Conservation (phyloP, 2,888 invertebrate genomes). For the Diaphora mendica region DNA sequence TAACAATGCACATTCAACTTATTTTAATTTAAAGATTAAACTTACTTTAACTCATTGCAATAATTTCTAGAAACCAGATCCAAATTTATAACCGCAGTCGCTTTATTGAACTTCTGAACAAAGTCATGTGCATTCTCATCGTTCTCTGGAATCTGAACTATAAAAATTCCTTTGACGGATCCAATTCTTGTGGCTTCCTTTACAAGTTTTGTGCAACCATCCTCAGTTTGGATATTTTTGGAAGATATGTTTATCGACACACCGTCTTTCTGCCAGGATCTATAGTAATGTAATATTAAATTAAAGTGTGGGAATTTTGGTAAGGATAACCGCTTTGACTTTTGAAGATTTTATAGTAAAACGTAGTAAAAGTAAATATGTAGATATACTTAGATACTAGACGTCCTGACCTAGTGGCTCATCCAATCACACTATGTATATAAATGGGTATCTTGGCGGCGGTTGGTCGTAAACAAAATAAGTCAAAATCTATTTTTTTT, state of each 20-base stretch:
- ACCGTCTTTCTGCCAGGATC: slow-evolving; percentile 61
- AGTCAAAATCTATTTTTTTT: too few species aligned
- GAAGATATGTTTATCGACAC: slow-evolving; percentile 57
- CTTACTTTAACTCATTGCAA: slow-evolving; percentile 61
- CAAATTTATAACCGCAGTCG: slow-evolving; percentile 60
- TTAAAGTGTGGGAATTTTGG: too few species aligned
- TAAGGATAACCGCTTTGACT: too few species aligned
- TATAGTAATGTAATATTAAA: slow-evolving; percentile 31
- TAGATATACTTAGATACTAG: too few species aligned
- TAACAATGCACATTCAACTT: neutral
- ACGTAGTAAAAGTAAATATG: too few species aligned
- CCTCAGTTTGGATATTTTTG: slow-evolving; percentile 59
- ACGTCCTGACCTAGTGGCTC: too few species aligned
- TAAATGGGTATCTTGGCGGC: too few species aligned
- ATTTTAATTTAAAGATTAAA: neutral
- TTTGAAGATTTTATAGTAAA: too few species aligned
- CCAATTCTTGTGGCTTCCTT: slow-evolving; percentile 62
- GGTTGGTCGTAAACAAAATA: too few species aligned
- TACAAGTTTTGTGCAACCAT: slow-evolving; percentile 57
- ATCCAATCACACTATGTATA: too few species aligned
- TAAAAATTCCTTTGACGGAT: slow-evolving; percentile 62
- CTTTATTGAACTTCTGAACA: slow-evolving; percentile 55
- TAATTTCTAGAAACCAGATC: slow-evolving; percentile 60
- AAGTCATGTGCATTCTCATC: slow-evolving; percentile 48
- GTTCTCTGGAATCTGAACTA: slow-evolving; percentile 51